Conservation (phyloP, 92 coral and sea anemone species). For the Zoanthus sociatus region DNA sequence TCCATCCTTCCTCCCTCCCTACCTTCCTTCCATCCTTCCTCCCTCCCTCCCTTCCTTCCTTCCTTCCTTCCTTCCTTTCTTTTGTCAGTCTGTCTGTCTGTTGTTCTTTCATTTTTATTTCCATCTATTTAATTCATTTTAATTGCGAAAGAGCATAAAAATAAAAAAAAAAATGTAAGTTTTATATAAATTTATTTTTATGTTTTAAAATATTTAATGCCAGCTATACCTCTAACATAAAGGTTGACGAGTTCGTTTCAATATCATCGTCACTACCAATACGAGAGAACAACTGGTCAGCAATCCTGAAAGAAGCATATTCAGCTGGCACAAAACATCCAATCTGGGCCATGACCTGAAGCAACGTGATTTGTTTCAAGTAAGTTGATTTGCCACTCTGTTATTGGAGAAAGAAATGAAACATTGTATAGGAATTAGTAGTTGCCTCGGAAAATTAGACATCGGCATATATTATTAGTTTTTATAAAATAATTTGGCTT, state of each 20-base stretch:
- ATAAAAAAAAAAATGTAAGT: neutral
- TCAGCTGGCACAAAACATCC: slow-evolving; percentile 98
- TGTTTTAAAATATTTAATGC: neutral
- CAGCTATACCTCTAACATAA: slow-evolving; percentile 81
- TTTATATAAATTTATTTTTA: neutral
- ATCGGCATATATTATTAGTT: too few relatives aligned
- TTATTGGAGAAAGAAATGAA: neutral
- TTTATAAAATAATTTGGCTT: too few relatives aligned
- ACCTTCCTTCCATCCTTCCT: neutral
- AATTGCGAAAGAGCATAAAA: neutral
- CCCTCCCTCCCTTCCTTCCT: too few relatives aligned
- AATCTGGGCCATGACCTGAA: slow-evolving; percentile 98
- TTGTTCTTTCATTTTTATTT: neutral
- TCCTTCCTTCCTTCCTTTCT: neutral
- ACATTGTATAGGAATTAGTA: neutral
- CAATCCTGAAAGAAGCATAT: slow-evolving; percentile 92
- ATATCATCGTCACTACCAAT: slow-evolving; percentile 99
- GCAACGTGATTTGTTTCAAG: slow-evolving; percentile 89
- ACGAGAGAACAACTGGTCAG: slow-evolving; percentile 94
- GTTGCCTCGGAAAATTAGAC: too few relatives aligned
- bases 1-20: too few relatives aligned
- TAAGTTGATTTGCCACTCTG: slow-evolving; percentile 99
- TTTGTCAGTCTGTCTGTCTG: neutral
- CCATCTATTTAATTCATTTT: neutral
- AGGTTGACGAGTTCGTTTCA: slow-evolving; percentile 97